Evolutionary conservation across 2,797 vertebrate species (phyloP).

Genomic region (Neosalanx taihuensis): DNA sequence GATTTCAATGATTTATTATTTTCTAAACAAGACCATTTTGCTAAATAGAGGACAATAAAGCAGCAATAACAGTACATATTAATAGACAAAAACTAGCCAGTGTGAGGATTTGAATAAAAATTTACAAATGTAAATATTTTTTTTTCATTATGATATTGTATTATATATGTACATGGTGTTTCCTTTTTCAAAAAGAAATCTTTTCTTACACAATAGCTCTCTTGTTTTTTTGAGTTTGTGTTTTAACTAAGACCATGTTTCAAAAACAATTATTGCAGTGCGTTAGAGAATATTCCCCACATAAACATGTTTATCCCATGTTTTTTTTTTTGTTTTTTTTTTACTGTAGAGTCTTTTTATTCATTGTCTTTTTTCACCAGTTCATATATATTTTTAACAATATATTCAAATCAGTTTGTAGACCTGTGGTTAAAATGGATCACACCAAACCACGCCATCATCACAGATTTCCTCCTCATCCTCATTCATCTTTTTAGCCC

Average conservation of each 20-base stretch:
- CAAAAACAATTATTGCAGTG: conserved; percentile 73
- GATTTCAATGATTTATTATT: conserved; percentile 69
- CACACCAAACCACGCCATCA: conserved; percentile 34
- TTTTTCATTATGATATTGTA: conserved; percentile 81
- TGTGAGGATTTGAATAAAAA: conserved; percentile 78
- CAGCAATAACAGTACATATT: conserved; percentile 92
- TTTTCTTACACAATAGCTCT: conserved; percentile 87
- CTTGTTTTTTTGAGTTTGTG: conserved; percentile 78
- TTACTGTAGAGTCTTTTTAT: conserved; percentile 66
- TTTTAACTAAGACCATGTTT: conserved; percentile 78
- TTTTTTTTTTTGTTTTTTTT: conserved; percentile 49
- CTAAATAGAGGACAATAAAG: conserved; percentile 76
- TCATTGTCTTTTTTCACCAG: conserved; percentile 72
- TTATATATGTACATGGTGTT: conserved; percentile 90
- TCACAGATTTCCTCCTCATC: conserved; percentile 55
- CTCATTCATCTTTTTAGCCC: conserved; percentile 77
- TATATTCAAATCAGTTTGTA: conserved; percentile 57
- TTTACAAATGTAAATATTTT: conserved; percentile 88
- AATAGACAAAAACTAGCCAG: conserved; percentile 79
- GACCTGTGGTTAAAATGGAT: conserved; percentile 39
- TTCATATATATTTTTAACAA: conserved; percentile 73
- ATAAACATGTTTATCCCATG: conserved; percentile 58
- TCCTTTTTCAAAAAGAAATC: conserved; percentile 79
- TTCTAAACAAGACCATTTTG: conserved; percentile 75
- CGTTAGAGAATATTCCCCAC: conserved; percentile 69